Base-by-base conservation (phyloP, 2,113 vertebrate genomes). In the Phoenicopterus ruber region DNA sequence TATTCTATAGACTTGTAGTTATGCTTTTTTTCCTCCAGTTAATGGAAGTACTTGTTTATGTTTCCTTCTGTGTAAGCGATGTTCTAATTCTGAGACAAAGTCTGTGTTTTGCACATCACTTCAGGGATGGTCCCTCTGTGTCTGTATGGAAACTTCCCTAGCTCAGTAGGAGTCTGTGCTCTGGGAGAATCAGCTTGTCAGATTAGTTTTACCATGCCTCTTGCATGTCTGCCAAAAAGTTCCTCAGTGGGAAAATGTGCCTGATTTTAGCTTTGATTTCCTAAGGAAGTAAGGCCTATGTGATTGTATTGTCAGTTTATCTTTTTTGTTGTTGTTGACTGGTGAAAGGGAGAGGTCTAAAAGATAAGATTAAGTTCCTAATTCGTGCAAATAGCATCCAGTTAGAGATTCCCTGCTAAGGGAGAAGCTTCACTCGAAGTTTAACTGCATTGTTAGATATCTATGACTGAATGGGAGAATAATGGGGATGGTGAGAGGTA, bases 321-420 rank as follows among this genome's bases (percentile, higher is more conserved):
- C 4, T 31, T 38, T 52, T 9, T 22, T 13, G 6, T 34, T 42
- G 40, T 19, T 29, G 7, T 65, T 21, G 3, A 24, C 21, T 69
- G 21, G 7, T 91, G 69, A 89, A 84, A 91, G 32, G 47, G 29
- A 82, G 38, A 84, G 38, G 73, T 86, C 34, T 89, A 6, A 82
- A 74, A 94, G 61, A 71, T 74, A 70, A 88, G 76, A 58, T 50
- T 50, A 62, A 85, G 65, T 93, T 96, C 31, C 70, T 72, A 79
- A 79, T 93, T 87, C 17, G 42, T 89, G 70, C 57, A 85, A 19
- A 44, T 59, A 91, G 21, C 42, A 52, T 91, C 69, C 24, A 36
- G n/a, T 63, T 87, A 73, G 88, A 58, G 46, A 65, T 50, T 89
- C 47, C 29, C 11, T 25, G 34, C 25, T 59, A 25, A 67, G 47